phyloP scores from a whole-genome alignment of 2,888 invertebrate genomes.

The Caenorhabditis auriculariae region DNA sequence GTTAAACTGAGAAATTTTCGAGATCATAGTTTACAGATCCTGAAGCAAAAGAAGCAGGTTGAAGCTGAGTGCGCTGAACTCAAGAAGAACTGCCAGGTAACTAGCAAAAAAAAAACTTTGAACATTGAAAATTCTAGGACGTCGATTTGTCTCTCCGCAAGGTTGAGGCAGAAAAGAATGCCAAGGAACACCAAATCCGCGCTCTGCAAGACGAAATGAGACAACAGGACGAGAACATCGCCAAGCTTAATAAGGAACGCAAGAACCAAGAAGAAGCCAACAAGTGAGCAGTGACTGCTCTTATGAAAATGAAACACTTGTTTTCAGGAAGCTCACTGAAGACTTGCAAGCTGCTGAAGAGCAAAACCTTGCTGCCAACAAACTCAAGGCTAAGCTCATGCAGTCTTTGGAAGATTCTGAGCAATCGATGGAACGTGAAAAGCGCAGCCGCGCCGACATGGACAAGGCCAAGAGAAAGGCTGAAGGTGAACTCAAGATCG shows the following conservation, averaged over 20 bases:
- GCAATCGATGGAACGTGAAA: slow-evolving; percentile 63
- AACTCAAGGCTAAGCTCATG: slow-evolving; percentile 63
- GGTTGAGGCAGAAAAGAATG: slow-evolving; percentile 60
- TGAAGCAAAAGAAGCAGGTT: slow-evolving; percentile 44
- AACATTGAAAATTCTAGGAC: slow-evolving; percentile 5
- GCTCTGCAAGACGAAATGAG: slow-evolving; percentile 83
- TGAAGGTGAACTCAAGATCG: slow-evolving; percentile 64
- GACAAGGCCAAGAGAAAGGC: slow-evolving; percentile 63
- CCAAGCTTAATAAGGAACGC: slow-evolving; percentile 57
- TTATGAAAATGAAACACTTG: background rate
- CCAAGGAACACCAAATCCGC: slow-evolving; percentile 60
- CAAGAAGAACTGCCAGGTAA: slow-evolving; percentile 57
- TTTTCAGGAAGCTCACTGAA: slow-evolving; percentile 55
- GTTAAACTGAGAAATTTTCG: background rate
- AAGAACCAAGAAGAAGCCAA: slow-evolving; percentile 67
- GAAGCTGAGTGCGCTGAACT: slow-evolving; percentile 48
- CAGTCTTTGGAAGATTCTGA: slow-evolving; percentile 56
- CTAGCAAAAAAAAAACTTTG: background rate
- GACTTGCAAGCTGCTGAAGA: slow-evolving; percentile 83
- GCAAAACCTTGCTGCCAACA: slow-evolving; percentile 63
- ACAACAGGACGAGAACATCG: slow-evolving; percentile 89
- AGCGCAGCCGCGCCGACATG: slow-evolving; percentile 58
- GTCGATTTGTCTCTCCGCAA: slow-evolving; percentile 44
- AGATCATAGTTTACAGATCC: background rate
- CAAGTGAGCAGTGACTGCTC: slow-evolving; percentile 11